Evolutionary conservation across 2,113 vertebrate genomes (phyloP).

Genomic region (Phylloscopus trochilus): DNA sequence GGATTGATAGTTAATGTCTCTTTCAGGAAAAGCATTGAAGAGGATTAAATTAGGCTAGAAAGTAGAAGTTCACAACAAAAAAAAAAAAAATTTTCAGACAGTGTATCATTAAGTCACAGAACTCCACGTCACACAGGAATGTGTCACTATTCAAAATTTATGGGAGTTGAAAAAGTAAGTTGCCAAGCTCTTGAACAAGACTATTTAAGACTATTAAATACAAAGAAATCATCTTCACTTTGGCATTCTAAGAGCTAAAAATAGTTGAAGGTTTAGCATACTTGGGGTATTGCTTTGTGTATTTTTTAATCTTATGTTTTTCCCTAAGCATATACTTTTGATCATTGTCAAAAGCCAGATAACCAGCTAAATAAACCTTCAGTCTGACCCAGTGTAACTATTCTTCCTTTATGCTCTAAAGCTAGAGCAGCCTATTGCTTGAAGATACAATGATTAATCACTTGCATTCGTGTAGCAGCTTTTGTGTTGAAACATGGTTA

Average conservation of each 20-base stretch:
- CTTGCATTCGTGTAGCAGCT: neutral
- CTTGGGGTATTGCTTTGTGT: neutral
- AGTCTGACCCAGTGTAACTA: neutral
- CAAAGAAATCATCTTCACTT: neutral
- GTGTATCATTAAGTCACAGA: neutral
- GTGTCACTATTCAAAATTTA: neutral
- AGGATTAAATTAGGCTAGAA: neutral
- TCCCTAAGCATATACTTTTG: neutral
- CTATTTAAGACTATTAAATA: neutral
- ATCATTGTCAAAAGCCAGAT: neutral
- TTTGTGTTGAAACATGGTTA: neutral
- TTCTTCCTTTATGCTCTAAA: neutral
- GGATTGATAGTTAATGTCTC: neutral
- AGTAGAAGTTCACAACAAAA: neutral
- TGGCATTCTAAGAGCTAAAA: neutral
- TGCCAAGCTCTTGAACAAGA: neutral
- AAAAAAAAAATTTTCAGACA: neutral
- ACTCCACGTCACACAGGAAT: neutral
- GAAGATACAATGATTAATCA: neutral
- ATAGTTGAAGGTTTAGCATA: neutral
- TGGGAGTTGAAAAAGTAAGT: neutral
- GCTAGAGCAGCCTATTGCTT: neutral
- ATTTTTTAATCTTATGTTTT: neutral
- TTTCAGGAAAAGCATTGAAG: neutral
- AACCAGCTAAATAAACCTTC: neutral